Evolutionary conservation across 1,140 invertebrate genomes (phyloP).

Genomic region (Helicoverpa zea): DNA sequence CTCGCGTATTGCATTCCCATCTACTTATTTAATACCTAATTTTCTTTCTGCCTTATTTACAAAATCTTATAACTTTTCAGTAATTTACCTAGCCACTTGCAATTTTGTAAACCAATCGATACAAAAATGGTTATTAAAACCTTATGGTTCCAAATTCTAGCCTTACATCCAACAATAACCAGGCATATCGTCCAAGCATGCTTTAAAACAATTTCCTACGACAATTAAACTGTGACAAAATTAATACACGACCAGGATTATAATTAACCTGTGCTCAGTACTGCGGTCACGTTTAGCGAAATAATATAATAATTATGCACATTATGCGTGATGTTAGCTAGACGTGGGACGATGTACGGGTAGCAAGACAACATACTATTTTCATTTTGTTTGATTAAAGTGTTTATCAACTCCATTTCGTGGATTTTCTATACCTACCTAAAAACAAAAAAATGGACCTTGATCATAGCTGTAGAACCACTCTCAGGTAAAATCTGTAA

Average conservation of each 20-base stretch:
- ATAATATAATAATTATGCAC: constrained; percentile 49
- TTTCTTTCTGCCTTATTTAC: too few species aligned
- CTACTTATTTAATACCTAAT: too few species aligned
- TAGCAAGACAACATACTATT: background rate
- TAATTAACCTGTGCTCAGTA: constrained; percentile 23
- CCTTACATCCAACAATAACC: background rate
- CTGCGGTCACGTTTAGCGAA: constrained; percentile 42
- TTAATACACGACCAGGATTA: constrained; percentile 2
- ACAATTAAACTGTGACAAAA: constrained; percentile 7
- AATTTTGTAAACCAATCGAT: too few species aligned
- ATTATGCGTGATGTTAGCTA: constrained; percentile 40
- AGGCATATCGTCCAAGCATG: background rate
- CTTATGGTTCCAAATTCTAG: background rate
- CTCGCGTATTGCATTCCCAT: too few species aligned
- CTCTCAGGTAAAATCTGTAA: too few species aligned
- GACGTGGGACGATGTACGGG: constrained; percentile 11
- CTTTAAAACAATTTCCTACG: constrained; percentile 8
- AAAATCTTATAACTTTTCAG: too few species aligned
- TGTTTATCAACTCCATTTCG: too few species aligned
- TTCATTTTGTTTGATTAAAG: background rate
- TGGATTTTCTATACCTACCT: too few species aligned
- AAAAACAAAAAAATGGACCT: too few species aligned
- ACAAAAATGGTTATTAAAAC: too few species aligned
- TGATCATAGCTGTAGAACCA: too few species aligned
- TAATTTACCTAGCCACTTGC: too few species aligned